Evolutionary conservation across 2,113 vertebrate genomes (phyloP).

Genomic region (Pheucticus melanocephalus): DNA sequence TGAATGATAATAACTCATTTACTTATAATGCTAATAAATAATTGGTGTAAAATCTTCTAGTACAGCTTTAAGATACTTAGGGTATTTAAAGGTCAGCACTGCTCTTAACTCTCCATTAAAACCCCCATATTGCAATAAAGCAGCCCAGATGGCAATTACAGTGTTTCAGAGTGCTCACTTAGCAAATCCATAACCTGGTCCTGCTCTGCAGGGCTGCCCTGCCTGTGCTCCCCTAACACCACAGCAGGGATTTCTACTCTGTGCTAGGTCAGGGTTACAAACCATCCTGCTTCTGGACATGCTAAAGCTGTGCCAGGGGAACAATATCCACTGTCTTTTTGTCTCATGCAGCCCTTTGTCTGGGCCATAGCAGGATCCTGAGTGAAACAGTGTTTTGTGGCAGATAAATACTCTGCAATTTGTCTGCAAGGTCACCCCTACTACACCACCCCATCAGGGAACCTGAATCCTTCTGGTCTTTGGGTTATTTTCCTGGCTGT

Average conservation of each 20-base stretch:
- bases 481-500: not conserved
- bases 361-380: not conserved
- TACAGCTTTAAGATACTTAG: slow-evolving; percentile 48
- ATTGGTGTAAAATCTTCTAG: slow-evolving; percentile 68
- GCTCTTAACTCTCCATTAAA: slow-evolving; percentile 61
- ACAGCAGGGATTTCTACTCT: not conserved
- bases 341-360: not conserved
- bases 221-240: not conserved
- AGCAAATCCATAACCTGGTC: not conserved
- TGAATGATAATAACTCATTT: slow-evolving; percentile 79
- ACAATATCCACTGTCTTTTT: not conserved
- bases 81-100: slow-evolving; percentile 67
- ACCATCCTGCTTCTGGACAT: not conserved
- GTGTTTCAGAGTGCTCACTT: slow-evolving; percentile 9
- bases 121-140: slow-evolving; percentile 31
- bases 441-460: not conserved
- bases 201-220: not conserved
- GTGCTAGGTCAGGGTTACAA: not conserved
- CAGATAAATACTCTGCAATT: not conserved
- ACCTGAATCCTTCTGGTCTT: not conserved
- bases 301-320: not conserved
- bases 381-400: not conserved
- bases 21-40: slow-evolving; percentile 76
- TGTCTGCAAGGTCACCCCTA: not conserved
- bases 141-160: slow-evolving; percentile 42